Conservation (phyloP, 2,113 vertebrate genomes). For the Proteles cristata region DNA sequence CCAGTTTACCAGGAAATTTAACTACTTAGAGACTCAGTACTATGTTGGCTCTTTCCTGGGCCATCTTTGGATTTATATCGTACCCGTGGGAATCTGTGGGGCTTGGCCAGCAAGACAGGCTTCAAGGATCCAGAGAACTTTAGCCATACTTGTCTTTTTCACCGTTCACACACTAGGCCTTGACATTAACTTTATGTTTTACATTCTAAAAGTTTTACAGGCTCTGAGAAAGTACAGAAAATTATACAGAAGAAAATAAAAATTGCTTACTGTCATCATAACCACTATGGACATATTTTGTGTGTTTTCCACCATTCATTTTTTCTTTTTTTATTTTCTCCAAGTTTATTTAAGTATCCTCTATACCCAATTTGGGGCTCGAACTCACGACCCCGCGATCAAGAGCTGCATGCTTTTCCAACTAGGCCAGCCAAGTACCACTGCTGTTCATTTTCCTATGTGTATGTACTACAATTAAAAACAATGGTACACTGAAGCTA, state of each 20-base stretch:
- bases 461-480: neutral
- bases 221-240: neutral
- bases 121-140: neutral
- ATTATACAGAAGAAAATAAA: conserved; percentile 23
- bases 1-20: neutral
- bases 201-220: neutral
- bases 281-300: neutral
- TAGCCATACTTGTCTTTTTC: neutral
- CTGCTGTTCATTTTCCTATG: neutral
- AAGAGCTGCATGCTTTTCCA: neutral
- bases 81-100: neutral
- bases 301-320: neutral
- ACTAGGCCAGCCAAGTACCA: neutral
- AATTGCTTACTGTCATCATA: neutral
- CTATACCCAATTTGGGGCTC: neutral
- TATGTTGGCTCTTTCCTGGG: neutral
- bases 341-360: neutral
- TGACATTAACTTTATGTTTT: neutral
- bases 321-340: neutral
- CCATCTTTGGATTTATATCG: neutral
- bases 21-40: neutral
- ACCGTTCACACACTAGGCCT: neutral
- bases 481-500: neutral
- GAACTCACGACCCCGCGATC: neutral
- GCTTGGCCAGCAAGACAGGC: neutral